Conservation (phyloP, 2,888 invertebrate genomes). For the Pseudoips prasinana region DNA sequence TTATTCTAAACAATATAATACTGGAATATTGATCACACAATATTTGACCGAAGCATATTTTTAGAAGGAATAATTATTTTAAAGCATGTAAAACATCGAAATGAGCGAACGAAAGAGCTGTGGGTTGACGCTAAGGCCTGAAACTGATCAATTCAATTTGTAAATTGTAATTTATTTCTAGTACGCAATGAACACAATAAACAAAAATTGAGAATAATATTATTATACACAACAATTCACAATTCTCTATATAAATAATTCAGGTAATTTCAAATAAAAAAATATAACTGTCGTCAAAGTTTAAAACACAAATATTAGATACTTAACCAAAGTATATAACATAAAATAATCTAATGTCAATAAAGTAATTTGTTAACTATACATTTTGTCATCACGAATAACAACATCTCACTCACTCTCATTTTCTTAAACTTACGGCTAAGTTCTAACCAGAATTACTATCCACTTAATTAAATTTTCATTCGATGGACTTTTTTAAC, state of each 20-base stretch:
- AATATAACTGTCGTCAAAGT: conserved; percentile 13
- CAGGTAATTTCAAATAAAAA: conserved; percentile 11
- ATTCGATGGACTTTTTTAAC: conserved; percentile 41
- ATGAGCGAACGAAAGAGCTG: no score
- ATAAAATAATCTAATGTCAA: conserved; percentile 44
- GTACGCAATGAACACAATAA: no score
- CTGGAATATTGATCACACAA: no score
- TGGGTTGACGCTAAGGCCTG: no score
- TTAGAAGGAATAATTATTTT: no score
- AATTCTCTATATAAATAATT: conserved; percentile 20
- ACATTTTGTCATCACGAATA: conserved; percentile 48
- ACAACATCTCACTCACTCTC: conserved; percentile 50
- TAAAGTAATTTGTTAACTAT: conserved; percentile 64
- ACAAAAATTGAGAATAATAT: conserved; percentile 3
- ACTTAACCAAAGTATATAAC: conserved; percentile 43
- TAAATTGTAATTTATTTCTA: no score
- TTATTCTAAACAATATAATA: no score
- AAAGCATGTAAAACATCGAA: no score
- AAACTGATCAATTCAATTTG: no score
- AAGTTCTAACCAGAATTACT: conserved; percentile 43
- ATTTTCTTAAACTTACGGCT: conserved; percentile 41
- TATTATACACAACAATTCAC: conserved; percentile 32
- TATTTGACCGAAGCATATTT: no score
- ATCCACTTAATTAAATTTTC: conserved; percentile 35
- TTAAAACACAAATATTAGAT: conserved; percentile 40